Evolutionary conservation across 92 coral and sea anemone genomes (phyloP).

Genomic region (Desmophyllum pertusum): DNA sequence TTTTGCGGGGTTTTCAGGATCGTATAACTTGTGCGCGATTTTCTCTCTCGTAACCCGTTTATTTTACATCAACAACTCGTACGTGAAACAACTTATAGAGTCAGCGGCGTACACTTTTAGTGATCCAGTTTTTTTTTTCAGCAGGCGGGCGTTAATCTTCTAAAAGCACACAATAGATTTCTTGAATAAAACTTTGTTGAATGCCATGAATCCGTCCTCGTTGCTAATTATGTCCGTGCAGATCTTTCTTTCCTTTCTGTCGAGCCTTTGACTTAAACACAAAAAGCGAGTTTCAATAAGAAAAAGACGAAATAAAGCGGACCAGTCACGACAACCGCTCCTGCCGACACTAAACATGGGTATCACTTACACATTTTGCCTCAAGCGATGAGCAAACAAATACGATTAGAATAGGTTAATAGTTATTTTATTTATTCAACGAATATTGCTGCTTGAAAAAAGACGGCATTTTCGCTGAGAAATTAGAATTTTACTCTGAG

Average conservation of each 20-base stretch:
- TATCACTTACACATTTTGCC: conserved; percentile 75
- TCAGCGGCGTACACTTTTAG: conserved; percentile 2
- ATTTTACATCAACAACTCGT: conserved; percentile 2
- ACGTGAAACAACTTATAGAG: background rate
- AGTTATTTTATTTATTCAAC: conserved; percentile 76
- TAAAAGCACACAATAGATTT: conserved; percentile 67
- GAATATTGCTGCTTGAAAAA: conserved; percentile 27
- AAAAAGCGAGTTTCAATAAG: conserved; percentile 23
- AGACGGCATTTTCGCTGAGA: background rate
- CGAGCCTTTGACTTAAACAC: background rate
- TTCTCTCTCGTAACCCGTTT: background rate
- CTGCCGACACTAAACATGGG: conserved; percentile 33
- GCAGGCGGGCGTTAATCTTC: conserved; percentile 66
- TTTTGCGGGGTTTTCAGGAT: background rate
- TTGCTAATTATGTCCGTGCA: conserved; percentile 34
- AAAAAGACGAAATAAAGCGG: background rate
- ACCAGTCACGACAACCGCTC: conserved; percentile 7
- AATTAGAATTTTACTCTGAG: background rate
- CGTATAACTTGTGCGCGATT: background rate
- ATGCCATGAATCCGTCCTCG: conserved; percentile 56
- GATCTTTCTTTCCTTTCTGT: background rate
- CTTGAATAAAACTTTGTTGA: conserved; percentile 60
- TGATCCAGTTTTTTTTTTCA: conserved; percentile 19
- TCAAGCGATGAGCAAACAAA: conserved; percentile 73
- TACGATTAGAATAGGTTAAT: conserved; percentile 78